Conservation (phyloP, 1,140 invertebrate species). For the Battus philenor region DNA sequence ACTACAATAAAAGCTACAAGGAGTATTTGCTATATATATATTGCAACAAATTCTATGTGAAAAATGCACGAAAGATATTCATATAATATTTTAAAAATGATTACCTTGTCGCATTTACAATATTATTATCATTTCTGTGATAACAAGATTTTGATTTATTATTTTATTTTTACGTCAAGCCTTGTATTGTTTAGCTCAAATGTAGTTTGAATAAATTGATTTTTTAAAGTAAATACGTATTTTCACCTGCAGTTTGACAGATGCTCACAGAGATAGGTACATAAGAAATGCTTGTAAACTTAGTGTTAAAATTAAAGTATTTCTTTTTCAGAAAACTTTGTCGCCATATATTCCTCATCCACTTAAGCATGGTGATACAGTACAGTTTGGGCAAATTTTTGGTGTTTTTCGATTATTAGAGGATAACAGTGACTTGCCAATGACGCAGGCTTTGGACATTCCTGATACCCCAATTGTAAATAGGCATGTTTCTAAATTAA, state of each 20-base stretch:
- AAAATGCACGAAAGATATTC: no score
- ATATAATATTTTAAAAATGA: background rate
- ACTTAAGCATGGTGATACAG: slow-evolving; percentile 51
- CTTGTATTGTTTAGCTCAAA: background rate
- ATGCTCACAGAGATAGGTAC: background rate
- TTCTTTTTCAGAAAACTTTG: slow-evolving; percentile 44
- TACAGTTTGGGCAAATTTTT: slow-evolving; percentile 59
- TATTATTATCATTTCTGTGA: background rate
- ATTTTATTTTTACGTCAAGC: no score
- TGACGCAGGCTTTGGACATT: slow-evolving; percentile 57
- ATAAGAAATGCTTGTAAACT: background rate
- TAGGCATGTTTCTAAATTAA: slow-evolving; percentile 31
- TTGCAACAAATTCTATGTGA: no score
- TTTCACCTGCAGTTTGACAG: no score
- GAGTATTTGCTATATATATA: no score
- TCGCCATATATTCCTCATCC: slow-evolving; percentile 51
- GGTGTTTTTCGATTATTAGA: slow-evolving; percentile 54
- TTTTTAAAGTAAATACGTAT: background rate
- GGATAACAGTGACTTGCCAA: slow-evolving; percentile 49
- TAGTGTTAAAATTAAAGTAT: no score
- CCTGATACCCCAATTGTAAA: slow-evolving; percentile 46
- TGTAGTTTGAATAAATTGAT: background rate
- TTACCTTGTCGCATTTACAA: background rate
- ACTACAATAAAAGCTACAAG: no score
- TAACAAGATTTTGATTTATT: no score